Evolutionary conservation across 2,797 vertebrate species (phyloP), one percentile per base, ranked within the genome.

Genomic region (Sternotherus odoratus): DNA sequence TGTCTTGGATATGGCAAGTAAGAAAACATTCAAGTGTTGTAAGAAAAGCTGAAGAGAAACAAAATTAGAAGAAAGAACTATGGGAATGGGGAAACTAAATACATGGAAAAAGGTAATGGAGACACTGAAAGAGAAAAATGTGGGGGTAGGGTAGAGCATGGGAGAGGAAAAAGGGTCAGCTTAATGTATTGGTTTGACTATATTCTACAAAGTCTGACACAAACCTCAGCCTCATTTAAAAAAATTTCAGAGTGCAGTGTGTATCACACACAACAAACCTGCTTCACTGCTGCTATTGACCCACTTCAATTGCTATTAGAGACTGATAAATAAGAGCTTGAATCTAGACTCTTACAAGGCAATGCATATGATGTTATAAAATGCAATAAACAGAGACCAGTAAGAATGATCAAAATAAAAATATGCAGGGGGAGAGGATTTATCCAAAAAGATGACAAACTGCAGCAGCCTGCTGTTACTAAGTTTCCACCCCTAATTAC

Each of bases 331-430:
- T 24, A 43, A 43, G 23, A 74, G 69, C 69, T 74, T 74, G 12
- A 74, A 39, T 46, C 23, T 8, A 74, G 24, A 74, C 39, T 26
- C 4, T 30, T 2, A 7, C 33, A 21, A 6, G 16, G 1, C 3
- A 33, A n/a, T 30, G 1, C 4, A 1, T 0, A 2, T 6, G 5
- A 0, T 53, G 49, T 4, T 3, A 6, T 9, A 6, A 54, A 16
- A 1, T 2, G 2, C 15, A 5, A 3, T 1, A 26, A 28, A 1
- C 9, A 77, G 33, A 63, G 36, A 1, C 24, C 51, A 49, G 3
- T 7, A n/a, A n/a, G 2, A 43, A 4, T 15, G 17, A 8, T 3
- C 23, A 24, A 5, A 66, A 10, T 28, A 50, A 0, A 77, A 3
- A 0, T 0, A 3, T 49, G 6, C 1, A 10, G 8, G 1, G n/a